Base-by-base conservation (phyloP, 2,113 vertebrate genomes). In the Pseudopodoces humilis region DNA sequence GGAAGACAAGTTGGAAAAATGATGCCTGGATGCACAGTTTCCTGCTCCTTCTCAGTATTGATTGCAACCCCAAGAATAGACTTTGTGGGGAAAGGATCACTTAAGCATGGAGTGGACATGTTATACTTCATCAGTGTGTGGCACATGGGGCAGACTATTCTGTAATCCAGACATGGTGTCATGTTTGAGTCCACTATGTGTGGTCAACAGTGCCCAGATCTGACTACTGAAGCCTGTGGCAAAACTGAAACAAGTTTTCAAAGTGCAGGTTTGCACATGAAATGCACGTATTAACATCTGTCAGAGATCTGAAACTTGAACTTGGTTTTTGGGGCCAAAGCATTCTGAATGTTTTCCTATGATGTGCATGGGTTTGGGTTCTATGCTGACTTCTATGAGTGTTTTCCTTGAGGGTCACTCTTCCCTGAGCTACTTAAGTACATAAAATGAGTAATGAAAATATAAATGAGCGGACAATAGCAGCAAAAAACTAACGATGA, bases 311-410 rank as follows among this genome's bases (percentile, higher is more conserved):
- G 52, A 93, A 92, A 62, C 47, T 83, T 94, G 21, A 10, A 64
- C 64, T 88, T 74, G 35, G 52, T 52, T 84, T 67, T 78, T 17
- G 53, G 11, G 33, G 69, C 62, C 67, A 94, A 68, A 47, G 41
- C 37, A 83, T 86, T 92, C 49, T 69, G 81, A 87, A 35, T 72
- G 92, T 63, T 86, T 95, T 94, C 92, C 85, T 93, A 11, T 92
- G 64, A 46, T 60, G 75, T 87, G 19, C 70, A 68, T 87, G 93
- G 91, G 72, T 62, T 70, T 17, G 11, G 17, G 47, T 76, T 96
- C 91, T 94, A n/a, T 63, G 56, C 70, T 84, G 84, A 81, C 63
- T 95, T 97, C 55, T 76, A 83, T 46, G 74, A 80, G 50, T 74
- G 50, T 91, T 67, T 59, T 88, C 53, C 41, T 90, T 60, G 64